Percentiles rank a stretch among this genome's conserved stretches.
These are phyloP conservation scores for Mirza zaza DNA, from an alignment of 2,113 vertebrate genomes.

Conservation along the genomic window DNA sequence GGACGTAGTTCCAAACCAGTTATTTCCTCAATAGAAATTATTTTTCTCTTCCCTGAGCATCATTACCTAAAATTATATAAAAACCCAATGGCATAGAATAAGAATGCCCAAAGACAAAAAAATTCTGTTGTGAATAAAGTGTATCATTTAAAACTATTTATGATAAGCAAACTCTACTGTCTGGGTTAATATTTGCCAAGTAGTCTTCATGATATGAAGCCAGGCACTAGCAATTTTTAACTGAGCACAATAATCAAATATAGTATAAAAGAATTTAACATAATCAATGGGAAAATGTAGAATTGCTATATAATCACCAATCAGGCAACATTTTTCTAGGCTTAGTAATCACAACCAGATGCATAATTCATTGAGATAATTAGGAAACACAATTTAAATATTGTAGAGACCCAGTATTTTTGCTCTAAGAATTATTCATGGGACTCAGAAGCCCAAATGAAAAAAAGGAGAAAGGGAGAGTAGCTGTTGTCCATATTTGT, in stretches of 20 bases:
- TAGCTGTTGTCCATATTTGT: constrained; percentile 1
- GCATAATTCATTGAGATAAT: constrained; percentile 70
- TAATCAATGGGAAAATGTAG: constrained; percentile 69
- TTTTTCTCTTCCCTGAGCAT: neutral
- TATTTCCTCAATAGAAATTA: neutral
- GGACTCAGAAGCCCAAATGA: neutral
- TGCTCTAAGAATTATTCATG: neutral
- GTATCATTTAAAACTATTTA: neutral
- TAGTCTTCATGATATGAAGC: neutral
- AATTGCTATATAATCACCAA: constrained; percentile 61
- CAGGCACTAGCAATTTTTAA: constrained; percentile 70
- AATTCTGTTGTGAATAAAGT: constrained; percentile 1
- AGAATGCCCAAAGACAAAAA: neutral
- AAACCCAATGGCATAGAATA: neutral
- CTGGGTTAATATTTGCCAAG: constrained; percentile 43
- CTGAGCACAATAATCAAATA: constrained; percentile 53
- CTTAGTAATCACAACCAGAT: constrained; percentile 70
- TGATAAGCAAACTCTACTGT: neutral
- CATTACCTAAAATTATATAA: constrained; percentile 7
- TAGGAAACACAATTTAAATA: constrained; percentile 56
- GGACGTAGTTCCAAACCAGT: neutral
- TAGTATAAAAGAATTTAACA: constrained; percentile 67
- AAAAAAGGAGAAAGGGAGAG: neutral
- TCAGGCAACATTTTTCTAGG: constrained; percentile 51
- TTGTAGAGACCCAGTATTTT: constrained; percentile 41